A percentile compares a stretch with the other conserved stretches of the same genome.
Conservation (phyloP, 2,888 invertebrate species). For the Rutpela maculata region DNA sequence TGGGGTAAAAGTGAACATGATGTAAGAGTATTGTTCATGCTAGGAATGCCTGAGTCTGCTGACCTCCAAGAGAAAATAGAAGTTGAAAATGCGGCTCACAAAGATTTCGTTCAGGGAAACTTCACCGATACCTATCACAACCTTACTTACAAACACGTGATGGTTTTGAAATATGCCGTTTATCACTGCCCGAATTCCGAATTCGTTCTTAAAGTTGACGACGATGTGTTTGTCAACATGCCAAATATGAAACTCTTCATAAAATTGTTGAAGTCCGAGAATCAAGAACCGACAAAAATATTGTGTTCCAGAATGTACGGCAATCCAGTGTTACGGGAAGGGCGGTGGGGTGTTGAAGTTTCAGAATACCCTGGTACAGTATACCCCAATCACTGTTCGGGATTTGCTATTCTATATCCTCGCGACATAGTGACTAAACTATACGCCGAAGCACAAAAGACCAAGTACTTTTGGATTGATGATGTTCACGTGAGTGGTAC, state of each 20-base stretch:
- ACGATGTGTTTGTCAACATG: constrained; percentile 85
- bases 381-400: constrained; percentile 86
- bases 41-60: constrained; percentile 17
- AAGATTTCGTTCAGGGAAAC: constrained; percentile 85
- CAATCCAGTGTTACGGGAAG: constrained; percentile 25
- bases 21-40: constrained; percentile 24
- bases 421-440: constrained; percentile 72
- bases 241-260: constrained; percentile 73
- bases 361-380: constrained; percentile 78
- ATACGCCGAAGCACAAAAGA: constrained; percentile 76
- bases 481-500: constrained; percentile 82
- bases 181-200: constrained; percentile 82
- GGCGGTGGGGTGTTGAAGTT: constrained; percentile 84
- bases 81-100: constrained; percentile 76
- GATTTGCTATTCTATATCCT: constrained; percentile 71
- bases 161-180: constrained; percentile 85
- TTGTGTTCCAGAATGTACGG: constrained; percentile 34
- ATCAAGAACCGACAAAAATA: constrained; percentile 2
- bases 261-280: constrained; percentile 7
- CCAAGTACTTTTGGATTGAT: constrained; percentile 83
- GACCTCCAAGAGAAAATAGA: constrained; percentile 63
- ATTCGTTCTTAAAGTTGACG: constrained; percentile 82
- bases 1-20: constrained; percentile 21
- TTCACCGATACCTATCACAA: constrained; percentile 87
- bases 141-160: constrained; percentile 88